Base-by-base conservation (phyloP, 2,113 vertebrate species). In the Pterocles burchelli region DNA sequence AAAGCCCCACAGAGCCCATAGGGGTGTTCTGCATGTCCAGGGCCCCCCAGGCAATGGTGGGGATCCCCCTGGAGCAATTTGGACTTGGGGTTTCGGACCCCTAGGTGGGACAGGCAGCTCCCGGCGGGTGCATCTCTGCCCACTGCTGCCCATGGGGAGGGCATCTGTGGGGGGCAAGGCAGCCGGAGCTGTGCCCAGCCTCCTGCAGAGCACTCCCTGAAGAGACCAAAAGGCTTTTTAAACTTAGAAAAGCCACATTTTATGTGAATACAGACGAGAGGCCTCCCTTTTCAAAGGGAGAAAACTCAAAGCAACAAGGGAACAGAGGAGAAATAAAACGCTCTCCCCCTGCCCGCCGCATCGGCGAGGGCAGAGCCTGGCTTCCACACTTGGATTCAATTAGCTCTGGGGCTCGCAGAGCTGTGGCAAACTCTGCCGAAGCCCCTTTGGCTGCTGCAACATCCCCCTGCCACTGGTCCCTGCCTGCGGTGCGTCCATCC, bases 151-250 rank as follows among this genome's bases (percentile, higher is more conserved):
- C 17, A 7, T 1, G 8, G 41, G n/a, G 43, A 63, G 62, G 45
- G 51, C 31, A 19, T 62, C 36, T 21, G 46, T 12, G 41, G 58
- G 73, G 31, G 65, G 36, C 6, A 4, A 54, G 62, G 13, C 58
- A 87, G 51, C 43, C 76, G 2, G 1, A 83, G n/a, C 77, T 1
- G 0, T 71, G 81, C 74, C 55, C 88, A 91, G 19, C 70, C 70
- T 89, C 90, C 94, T 51, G 78, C 90, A 41, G 73, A 94, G 93
- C 2, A 0, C 52, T 92, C 85, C 82, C 93, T 63, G 82, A 88
- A 85, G 91, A 95, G 91, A 95, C 82, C 78, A 92, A 93, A 95
- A 92, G 85, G 57, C 94, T 95, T 95, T 95, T 95, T 73, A 85
- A 95, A 88, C 74, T 72, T 68, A 36, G 93, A 59, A 90, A 88